phyloP scores from a whole-genome alignment of 2,113 vertebrate species.

The Danionella cerebrum region DNA sequence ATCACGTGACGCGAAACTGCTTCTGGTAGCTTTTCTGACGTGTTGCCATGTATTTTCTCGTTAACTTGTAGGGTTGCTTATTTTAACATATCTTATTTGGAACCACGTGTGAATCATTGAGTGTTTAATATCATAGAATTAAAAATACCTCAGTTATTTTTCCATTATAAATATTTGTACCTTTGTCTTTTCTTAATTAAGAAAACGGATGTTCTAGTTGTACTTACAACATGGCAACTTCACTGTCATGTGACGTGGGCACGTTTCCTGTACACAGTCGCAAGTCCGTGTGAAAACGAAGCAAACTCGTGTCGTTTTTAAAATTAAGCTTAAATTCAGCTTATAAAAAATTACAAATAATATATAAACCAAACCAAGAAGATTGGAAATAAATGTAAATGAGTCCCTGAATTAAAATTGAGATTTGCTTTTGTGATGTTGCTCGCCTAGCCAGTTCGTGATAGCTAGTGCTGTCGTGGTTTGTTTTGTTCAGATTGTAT shows the following conservation, averaged over 20 bases:
- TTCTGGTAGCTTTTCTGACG: background rate
- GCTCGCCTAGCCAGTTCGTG: background rate
- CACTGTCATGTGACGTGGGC: background rate
- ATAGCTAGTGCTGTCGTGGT: background rate
- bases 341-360: background rate
- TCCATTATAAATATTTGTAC: no score
- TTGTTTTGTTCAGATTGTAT: background rate
- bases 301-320: background rate
- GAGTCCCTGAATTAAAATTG: background rate
- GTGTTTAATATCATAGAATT: no score
- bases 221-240: background rate
- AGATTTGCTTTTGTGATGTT: background rate
- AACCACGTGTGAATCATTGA: no score
- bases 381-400: background rate
- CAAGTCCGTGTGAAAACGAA: background rate
- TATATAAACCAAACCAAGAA: background rate
- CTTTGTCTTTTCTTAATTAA: no score
- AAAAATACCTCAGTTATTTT: no score
- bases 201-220: accelerated
- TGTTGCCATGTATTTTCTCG: slow-evolving; percentile 2
- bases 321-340: background rate
- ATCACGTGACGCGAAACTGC: background rate
- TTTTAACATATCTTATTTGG: no score
- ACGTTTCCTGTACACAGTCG: background rate
- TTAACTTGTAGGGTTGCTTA: no score